Evolutionary conservation across 2,888 invertebrate species (phyloP).

Genomic region (Drosophila maculinotata): DNA sequence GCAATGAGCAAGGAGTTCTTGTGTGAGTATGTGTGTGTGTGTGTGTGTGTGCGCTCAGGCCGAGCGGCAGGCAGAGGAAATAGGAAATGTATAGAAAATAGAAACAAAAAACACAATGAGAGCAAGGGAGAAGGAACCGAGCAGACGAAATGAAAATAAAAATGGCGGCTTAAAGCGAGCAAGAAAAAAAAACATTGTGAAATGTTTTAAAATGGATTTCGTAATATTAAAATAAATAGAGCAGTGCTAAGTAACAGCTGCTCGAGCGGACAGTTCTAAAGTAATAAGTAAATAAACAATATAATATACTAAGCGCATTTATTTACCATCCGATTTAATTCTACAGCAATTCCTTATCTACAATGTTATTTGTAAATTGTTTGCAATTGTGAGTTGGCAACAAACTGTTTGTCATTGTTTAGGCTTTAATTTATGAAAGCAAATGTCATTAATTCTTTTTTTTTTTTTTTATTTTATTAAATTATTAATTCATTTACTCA

Average conservation of each 20-base stretch:
- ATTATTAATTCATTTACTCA: no score
- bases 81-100: conserved; percentile 32
- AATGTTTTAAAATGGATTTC: conserved; percentile 11
- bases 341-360: no score
- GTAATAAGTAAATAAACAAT: background rate
- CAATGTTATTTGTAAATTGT: no score
- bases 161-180: conserved; percentile 28
- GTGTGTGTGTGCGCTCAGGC: conserved; percentile 8
- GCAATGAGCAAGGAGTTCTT: conserved; percentile 45
- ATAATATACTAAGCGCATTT: background rate
- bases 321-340: no score
- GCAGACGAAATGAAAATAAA: conserved; percentile 14
- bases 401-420: no score
- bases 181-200: background rate
- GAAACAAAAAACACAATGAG: background rate
- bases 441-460: no score
- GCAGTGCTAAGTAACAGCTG: conserved; percentile 21
- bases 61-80: conserved; percentile 9
- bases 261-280: background rate
- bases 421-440: no score
- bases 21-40: conserved; percentile 2
- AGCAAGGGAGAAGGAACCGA: conserved; percentile 2
- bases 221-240: conserved; percentile 13
- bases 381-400: no score
- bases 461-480: no score